Evolutionary conservation across 2,888 invertebrate species (phyloP), one percentile per base, ranked within the genome.

Genomic region (Pseudoips prasinana): DNA sequence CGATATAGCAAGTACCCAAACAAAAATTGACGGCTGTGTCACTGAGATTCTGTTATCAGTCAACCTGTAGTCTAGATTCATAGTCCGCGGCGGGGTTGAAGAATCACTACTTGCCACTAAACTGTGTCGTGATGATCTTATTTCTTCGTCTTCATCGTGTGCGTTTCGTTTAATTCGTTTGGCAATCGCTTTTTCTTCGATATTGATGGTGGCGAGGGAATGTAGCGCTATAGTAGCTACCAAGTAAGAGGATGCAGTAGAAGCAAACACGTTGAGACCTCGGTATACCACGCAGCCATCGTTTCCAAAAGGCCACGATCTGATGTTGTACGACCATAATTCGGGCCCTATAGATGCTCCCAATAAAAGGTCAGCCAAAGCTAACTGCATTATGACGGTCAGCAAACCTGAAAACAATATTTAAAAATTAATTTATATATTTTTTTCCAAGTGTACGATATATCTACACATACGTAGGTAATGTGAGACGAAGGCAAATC

Each of bases 1-100:
- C 1, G 92, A 92, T 24, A 87, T 64, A 19, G 91, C 84, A 27
- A 91, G 62, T 43, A 91, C 78, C 92, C 92, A 92, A 27, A 92
- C 83, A 46, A 91, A 88, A 33, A 90, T 58, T 10, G 86, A 78
- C 1, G 92, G 92, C 27, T 90, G 79, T 20, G 86, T 64, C 11
- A 91, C 86, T 7, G 90, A 84, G 20, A 92, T 71, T 43, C 59
- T 68, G 1, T 69, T 77, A 40, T 82, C 78, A 17, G 77, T 64
- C 39, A 84, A 68, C 26, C 88, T 68, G 51, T 91, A 91, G 58
- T 91, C 90, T 5, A 91, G 80, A 30, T 87, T 89, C 70, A 91
- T 82, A 8, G 85, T 88, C 31, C 90, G 78, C 29, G 85, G 87
- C 2, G 85, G 83, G 25, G 85, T 86, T 1, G 88, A 82, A 10